Conservation (phyloP, 2,113 vertebrate genomes). For the Hippocampus abdominalis region DNA sequence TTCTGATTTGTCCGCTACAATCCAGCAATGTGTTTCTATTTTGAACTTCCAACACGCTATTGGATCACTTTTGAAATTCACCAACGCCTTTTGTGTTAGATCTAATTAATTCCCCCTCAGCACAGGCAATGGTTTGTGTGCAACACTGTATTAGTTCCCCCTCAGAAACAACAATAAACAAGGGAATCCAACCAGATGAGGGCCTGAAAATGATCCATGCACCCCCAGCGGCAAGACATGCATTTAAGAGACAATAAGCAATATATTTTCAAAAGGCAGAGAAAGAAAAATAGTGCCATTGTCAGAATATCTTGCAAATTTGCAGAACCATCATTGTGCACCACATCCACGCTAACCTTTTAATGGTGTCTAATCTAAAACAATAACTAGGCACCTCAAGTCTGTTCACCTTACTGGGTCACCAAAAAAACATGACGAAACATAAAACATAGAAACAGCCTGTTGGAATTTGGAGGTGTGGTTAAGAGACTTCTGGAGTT, state of each 20-base stretch:
- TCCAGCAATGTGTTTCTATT: conserved; percentile 36
- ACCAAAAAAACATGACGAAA: not conserved
- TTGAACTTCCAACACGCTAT: conserved; percentile 46
- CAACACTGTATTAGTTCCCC: conserved; percentile 72
- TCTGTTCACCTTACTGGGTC: not conserved
- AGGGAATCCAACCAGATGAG: conserved; percentile 69
- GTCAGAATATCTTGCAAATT: conserved; percentile 29
- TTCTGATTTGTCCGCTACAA: conserved; percentile 40
- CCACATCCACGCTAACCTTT: not conserved
- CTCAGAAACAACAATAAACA: conserved; percentile 72
- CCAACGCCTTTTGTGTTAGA: conserved; percentile 65
- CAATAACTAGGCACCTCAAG: not conserved
- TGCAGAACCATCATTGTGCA: not conserved
- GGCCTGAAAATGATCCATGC: conserved; percentile 73
- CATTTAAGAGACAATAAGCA: conserved; percentile 56
- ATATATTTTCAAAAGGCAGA: conserved; percentile 50
- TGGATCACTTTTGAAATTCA: conserved; percentile 44
- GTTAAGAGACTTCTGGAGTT: conserved; percentile 38
- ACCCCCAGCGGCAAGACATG: conserved; percentile 57
- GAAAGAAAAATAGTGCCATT: conserved; percentile 43
- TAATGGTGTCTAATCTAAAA: not conserved
- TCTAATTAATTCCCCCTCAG: conserved; percentile 69
- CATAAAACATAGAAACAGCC: not conserved
- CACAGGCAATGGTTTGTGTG: conserved; percentile 64
- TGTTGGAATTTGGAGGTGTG: conserved; percentile 44